Base-by-base conservation (phyloP, 2,888 invertebrate species). In the Merodon equestris region DNA sequence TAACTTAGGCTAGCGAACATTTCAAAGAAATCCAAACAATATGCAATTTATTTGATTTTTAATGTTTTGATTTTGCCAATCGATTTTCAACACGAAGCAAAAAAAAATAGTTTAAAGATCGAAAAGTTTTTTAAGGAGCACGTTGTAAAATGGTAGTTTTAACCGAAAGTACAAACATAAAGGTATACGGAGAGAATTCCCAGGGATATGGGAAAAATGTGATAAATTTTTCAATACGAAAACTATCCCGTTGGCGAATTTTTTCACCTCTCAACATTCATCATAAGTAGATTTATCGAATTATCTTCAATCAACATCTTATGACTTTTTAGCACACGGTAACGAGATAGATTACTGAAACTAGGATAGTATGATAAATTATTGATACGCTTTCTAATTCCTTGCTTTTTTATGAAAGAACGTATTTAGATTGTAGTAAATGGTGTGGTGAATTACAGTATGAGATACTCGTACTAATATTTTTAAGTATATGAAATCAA, bases 141-240 rank as follows among this genome's bases (percentile, higher is more conserved):
- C 87, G 81, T 85, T 87, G 86, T 87, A 87, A 87, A 87, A 87
- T 87, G 87, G 84, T 86, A 85, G 85, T 84, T 83, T 84, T 85
- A 85, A 84, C 87, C 87, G 84, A 84, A 81, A 87, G 87, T 87
- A 87, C 87, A 87, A 87, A 87, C 79, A 75, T 82, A 77, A 83
- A 82, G 74, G 79, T 79, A 79, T 79, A 79, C 79, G 45, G 19
- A 74, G 60, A 47, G 42, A 64, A 58, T 64, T 40, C 70, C 60
- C 79, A 60, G 48, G 67, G 61, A 51, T 68, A 61, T 15, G 58
- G 50, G 44, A 50, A 58, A 63, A 57, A 40, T 79, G 54, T 64
- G 45, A 42, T 51, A 53, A 12, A 45, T 70, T 60, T 56, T 47
- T 19, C 15, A 48, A 48, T 17, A 9, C 40, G 9, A 17, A 44